Percentiles rank a stretch among this genome's conserved stretches.
Evolutionary conservation across 2,113 vertebrate species (phyloP).

Genomic region (Madoqua kirkii): DNA sequence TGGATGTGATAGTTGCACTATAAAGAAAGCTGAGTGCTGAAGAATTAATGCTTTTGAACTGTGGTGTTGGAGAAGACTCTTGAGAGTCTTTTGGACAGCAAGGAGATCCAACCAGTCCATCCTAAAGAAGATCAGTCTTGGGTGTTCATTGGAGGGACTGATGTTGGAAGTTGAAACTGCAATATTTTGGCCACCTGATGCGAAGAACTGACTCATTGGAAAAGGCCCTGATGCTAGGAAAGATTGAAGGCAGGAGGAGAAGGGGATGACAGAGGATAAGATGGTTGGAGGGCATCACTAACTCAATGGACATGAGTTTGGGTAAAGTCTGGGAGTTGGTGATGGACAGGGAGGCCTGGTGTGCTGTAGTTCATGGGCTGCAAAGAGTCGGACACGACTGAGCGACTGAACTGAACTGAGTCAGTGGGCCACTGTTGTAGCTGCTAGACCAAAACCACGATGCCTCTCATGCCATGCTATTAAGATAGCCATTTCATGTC

Average conservation of each 20-base stretch:
- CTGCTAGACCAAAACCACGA: background rate
- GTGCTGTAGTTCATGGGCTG: background rate
- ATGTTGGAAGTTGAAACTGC: background rate
- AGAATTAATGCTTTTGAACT: background rate
- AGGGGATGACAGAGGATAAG: background rate
- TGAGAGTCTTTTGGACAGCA: background rate
- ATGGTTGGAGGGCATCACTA: background rate
- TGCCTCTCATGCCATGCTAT: background rate
- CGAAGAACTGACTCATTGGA: background rate
- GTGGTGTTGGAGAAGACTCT: background rate
- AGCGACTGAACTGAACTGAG: background rate
- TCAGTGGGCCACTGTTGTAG: background rate
- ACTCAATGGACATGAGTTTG: background rate
- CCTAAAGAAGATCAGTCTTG: background rate
- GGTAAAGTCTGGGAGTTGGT: background rate
- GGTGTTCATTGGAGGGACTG: background rate
- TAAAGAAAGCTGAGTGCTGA: background rate
- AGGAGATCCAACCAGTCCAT: background rate
- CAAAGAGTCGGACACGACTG: background rate
- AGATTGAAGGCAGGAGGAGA: background rate
- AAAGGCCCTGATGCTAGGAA: background rate
- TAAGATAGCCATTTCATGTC: background rate
- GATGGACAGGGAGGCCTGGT: background rate
- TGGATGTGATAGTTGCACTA: background rate
- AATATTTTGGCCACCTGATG: background rate